Conservation (phyloP, 2,888 invertebrate genomes). For the Erebia ligea region DNA sequence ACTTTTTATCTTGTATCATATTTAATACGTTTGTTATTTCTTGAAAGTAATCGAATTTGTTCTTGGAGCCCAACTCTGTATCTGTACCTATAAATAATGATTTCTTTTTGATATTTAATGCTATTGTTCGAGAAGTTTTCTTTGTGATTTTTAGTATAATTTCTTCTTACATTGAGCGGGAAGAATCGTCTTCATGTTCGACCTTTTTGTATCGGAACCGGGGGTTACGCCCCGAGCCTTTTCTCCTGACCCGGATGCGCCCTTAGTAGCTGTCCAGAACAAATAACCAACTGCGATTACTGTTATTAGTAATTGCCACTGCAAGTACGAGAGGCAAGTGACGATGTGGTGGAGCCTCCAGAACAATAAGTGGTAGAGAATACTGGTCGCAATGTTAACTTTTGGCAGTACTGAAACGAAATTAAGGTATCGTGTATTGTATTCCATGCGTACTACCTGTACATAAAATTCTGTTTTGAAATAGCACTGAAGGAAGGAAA, state of each 20-base stretch:
- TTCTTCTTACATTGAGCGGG: constrained; percentile 26
- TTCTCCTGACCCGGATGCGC: constrained; percentile 25
- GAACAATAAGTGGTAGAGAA: constrained; percentile 56
- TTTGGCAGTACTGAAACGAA: constrained; percentile 58
- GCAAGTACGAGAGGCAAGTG: constrained; percentile 47
- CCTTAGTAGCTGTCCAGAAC: constrained; percentile 69
- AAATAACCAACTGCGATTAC: constrained; percentile 68
- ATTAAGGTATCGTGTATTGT: constrained; percentile 29
- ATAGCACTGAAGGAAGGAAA: too few relatives aligned
- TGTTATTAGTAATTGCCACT: constrained; percentile 54
- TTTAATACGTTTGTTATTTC: constrained; percentile 8
- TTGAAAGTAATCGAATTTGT: constrained; percentile 14
- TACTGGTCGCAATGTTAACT: constrained; percentile 51
- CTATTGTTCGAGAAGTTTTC: background rate
- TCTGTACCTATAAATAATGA: constrained; percentile 13
- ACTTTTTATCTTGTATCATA: constrained; percentile 8
- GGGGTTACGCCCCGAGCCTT: constrained; percentile 19
- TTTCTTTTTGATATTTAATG: background rate
- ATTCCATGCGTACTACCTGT: too few relatives aligned
- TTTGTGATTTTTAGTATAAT: background rate
- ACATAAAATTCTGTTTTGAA: too few relatives aligned
- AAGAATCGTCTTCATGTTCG: constrained; percentile 24
- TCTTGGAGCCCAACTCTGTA: constrained; percentile 13
- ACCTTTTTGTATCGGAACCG: constrained; percentile 16
- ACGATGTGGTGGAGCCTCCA: constrained; percentile 58